phyloP scores from a whole-genome alignment of 92 coral and sea anemone genomes.

The Scolanthus callimorphus region DNA sequence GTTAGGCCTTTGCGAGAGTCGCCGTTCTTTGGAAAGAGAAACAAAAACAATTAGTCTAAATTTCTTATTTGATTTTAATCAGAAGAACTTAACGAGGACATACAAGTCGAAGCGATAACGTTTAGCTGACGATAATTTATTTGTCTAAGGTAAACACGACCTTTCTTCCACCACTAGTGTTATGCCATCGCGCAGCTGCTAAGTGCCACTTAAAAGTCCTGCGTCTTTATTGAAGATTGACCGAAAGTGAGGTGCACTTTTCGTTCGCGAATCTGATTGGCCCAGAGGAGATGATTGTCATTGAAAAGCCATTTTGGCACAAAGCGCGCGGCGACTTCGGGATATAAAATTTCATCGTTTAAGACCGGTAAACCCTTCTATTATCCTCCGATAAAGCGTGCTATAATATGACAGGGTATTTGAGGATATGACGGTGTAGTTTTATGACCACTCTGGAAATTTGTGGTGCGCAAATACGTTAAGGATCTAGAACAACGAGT shows the following conservation, averaged over 20 bases:
- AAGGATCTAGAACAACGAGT: too few relatives aligned
- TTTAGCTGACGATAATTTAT: constrained; percentile 13
- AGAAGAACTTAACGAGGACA: constrained; percentile 5
- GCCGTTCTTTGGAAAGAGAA: background rate
- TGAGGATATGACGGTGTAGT: background rate
- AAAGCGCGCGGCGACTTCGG: constrained; percentile 20
- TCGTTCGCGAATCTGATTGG: constrained; percentile 12
- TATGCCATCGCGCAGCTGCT: constrained; percentile 12
- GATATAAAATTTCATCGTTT: constrained; percentile 8
- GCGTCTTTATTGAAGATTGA: constrained; percentile 17
- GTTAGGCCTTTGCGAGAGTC: background rate
- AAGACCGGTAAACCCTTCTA: background rate
- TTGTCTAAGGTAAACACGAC: constrained; percentile 25
- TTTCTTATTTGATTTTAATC: constrained; percentile 1
- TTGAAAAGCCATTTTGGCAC: constrained; percentile 4
- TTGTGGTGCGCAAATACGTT: too few relatives aligned
- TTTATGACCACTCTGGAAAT: too few relatives aligned
- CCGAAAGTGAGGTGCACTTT: constrained; percentile 29
- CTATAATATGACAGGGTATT: background rate
- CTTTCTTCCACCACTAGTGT: constrained; percentile 1
- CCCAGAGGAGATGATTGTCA: constrained; percentile 13
- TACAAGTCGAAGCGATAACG: constrained; percentile 14
- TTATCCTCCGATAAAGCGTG: background rate
- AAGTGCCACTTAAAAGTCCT: constrained; percentile 23
- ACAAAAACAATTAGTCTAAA: background rate